phyloP scores from a whole-genome alignment of 2,888 invertebrate genomes.

The Yponomeuta sedellus region DNA sequence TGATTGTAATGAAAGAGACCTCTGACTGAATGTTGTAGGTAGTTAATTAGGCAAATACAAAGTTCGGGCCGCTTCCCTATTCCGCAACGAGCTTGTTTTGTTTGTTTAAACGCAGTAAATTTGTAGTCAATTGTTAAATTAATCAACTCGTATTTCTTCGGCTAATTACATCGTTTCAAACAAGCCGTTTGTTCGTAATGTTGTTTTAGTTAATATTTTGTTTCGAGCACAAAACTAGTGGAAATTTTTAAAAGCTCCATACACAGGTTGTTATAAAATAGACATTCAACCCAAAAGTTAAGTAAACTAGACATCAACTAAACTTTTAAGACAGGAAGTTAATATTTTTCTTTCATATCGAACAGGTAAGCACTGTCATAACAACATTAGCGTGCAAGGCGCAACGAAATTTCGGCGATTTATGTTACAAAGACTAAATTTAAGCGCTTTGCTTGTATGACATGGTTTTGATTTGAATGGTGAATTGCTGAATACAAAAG shows the following conservation, averaged over 20 bases:
- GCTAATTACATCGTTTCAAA: constrained; percentile 14
- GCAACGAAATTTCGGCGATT: too few relatives aligned
- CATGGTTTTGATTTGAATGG: too few relatives aligned
- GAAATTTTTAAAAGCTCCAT: not conserved
- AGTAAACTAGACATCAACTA: too few relatives aligned
- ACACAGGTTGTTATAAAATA: too few relatives aligned
- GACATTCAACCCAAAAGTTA: too few relatives aligned
- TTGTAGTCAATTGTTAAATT: constrained; percentile 28
- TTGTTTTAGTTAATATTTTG: not conserved
- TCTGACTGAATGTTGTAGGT: constrained; percentile 39
- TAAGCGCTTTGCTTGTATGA: too few relatives aligned
- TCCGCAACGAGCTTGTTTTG: constrained; percentile 33
- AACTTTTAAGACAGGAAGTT: too few relatives aligned
- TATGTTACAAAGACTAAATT: too few relatives aligned
- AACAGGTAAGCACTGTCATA: too few relatives aligned
- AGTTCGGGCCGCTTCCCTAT: constrained; percentile 38
- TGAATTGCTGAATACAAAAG: too few relatives aligned
- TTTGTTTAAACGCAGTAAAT: constrained; percentile 43
- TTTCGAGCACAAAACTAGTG: not conserved
- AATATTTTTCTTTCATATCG: too few relatives aligned
- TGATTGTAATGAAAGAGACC: constrained; percentile 61
- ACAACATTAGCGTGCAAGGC: too few relatives aligned
- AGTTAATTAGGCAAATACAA: constrained; percentile 68
- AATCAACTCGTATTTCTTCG: constrained; percentile 18
- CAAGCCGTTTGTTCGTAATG: not conserved